phyloP scores from a whole-genome alignment of 2,888 invertebrate species.

The Rapana venosa region DNA sequence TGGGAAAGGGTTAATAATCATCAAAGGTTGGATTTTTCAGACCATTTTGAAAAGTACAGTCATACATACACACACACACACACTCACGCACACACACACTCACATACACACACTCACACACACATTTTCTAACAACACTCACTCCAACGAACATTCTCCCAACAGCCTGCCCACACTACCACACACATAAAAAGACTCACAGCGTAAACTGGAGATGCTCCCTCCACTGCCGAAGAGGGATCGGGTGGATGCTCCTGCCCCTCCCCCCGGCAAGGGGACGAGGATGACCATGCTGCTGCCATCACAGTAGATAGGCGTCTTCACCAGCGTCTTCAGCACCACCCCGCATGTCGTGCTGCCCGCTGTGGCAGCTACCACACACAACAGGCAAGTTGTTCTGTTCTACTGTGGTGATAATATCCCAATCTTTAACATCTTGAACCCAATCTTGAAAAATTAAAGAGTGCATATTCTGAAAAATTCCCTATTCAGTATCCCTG shows the following conservation, averaged over 20 bases:
- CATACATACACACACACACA: background rate
- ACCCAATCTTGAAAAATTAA: too few relatives aligned
- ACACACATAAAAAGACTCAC: constrained; percentile 58
- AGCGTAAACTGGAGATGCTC: constrained; percentile 70
- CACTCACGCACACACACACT: constrained; percentile 1
- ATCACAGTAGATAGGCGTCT: constrained; percentile 74
- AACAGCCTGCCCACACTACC: background rate
- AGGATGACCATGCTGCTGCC: constrained; percentile 73
- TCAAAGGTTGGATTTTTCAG: too few relatives aligned
- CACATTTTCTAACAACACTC: background rate
- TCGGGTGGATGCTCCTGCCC: constrained; percentile 64
- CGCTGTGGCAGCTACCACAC: constrained; percentile 39
- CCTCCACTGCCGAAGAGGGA: constrained; percentile 76
- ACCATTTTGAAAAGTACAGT: too few relatives aligned
- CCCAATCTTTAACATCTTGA: too few relatives aligned
- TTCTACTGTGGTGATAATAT: too few relatives aligned
- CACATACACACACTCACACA: constrained; percentile 7
- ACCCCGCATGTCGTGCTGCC: constrained; percentile 73
- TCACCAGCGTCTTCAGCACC: constrained; percentile 70
- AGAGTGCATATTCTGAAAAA: too few relatives aligned
- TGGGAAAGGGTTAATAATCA: too few relatives aligned
- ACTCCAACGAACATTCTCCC: background rate
- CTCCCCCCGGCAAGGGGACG: constrained; percentile 66
- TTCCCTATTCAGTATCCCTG: too few relatives aligned
- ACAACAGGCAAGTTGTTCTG: background rate